phyloP scores from a whole-genome alignment of 2,797 vertebrate genomes.

The Paratrypauchen microcephalus region DNA sequence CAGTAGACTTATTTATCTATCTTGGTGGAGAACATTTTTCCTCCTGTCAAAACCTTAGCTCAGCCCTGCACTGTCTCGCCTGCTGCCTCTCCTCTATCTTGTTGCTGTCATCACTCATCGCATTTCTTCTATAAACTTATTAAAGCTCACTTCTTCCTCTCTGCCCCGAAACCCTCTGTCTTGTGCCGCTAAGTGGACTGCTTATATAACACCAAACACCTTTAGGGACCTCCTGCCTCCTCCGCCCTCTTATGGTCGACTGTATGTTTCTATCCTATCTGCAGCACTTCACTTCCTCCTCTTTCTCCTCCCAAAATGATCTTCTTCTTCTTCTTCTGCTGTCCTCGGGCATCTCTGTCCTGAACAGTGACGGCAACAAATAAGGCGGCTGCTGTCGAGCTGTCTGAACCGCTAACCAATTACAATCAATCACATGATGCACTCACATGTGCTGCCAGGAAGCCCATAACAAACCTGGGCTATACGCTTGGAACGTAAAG shows the following conservation, averaged over 20 bases:
- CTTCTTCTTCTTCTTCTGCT: conserved; percentile 10
- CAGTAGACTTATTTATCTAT: neutral
- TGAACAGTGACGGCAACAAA: conserved; percentile 28
- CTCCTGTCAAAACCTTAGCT: neutral
- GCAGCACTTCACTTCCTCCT: conserved; percentile 32
- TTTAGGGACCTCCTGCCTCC: conserved; percentile 52
- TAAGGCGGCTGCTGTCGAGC: conserved; percentile 28
- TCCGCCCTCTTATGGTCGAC: conserved; percentile 30
- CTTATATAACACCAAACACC: conserved; percentile 67
- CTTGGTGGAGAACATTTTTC: neutral
- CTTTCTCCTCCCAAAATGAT: conserved; percentile 16
- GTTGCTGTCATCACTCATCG: conserved; percentile 59
- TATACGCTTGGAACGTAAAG: neutral
- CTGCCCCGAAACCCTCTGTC: conserved; percentile 56
- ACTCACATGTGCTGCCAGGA: neutral
- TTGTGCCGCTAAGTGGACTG: conserved; percentile 67
- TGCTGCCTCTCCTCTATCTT: conserved; percentile 24
- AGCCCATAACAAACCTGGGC: neutral
- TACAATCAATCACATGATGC: conserved; percentile 14
- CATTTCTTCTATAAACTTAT: conserved; percentile 48
- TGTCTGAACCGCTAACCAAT: conserved; percentile 24
- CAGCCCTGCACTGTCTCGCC: conserved; percentile 31
- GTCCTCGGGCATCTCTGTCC: conserved; percentile 12
- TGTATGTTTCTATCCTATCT: conserved; percentile 16
- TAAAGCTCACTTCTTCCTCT: conserved; percentile 48